phyloP scores from a whole-genome alignment of 2,888 invertebrate species.

The Drosophila parthenogenetica region DNA sequence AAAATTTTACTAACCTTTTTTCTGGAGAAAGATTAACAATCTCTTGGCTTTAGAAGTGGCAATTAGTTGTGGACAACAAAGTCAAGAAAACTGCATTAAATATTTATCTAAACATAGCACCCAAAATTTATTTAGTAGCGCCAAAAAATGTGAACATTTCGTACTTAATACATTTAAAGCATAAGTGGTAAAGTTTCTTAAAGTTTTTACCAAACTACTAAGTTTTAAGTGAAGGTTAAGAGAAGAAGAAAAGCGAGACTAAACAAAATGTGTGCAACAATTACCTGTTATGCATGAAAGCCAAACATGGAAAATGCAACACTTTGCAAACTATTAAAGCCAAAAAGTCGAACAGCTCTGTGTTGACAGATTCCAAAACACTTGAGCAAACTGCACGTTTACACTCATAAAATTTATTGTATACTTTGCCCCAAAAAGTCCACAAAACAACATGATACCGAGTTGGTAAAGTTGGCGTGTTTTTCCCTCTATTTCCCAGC shows the following conservation, averaged over 20 bases:
- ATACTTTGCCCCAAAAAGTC: conserved; percentile 35
- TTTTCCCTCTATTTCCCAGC: conserved; percentile 4
- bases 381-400: conserved; percentile 64
- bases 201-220: conserved; percentile 8
- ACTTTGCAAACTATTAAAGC: conserved; percentile 71
- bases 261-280: conserved; percentile 45
- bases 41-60: too few species aligned
- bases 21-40: too few species aligned
- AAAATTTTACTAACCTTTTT: too few species aligned
- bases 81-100: too few species aligned
- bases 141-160: neutral
- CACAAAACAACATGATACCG: conserved; percentile 32
- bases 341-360: conserved; percentile 66
- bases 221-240: conserved; percentile 8
- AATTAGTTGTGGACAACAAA: too few species aligned
- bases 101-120: too few species aligned
- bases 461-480: neutral
- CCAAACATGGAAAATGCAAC: conserved; percentile 36
- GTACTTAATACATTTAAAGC: conserved; percentile 15
- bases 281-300: conserved; percentile 44
- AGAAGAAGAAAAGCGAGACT: conserved; percentile 21
- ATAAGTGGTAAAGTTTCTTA: conserved; percentile 20
- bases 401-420: conserved; percentile 54
- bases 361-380: conserved; percentile 77
- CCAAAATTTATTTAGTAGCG: neutral